phyloP scores from a whole-genome alignment of 2,888 invertebrate species.

The Frankliniella intonsa region DNA sequence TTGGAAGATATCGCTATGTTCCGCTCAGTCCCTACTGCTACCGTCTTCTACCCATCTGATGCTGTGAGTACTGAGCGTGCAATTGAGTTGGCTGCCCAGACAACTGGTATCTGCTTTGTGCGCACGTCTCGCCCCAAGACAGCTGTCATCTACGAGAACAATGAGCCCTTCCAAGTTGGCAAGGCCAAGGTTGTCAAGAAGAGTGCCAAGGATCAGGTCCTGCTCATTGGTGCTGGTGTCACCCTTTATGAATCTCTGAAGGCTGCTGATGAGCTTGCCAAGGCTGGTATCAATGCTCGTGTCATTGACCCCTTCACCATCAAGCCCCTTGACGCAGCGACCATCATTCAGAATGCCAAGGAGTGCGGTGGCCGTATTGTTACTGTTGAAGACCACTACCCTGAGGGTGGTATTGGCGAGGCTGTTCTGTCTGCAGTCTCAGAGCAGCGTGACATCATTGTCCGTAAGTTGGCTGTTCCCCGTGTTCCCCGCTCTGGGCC shows the following conservation, averaged over 20 bases:
- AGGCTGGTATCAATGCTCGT: constrained; percentile 67
- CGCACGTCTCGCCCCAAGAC: constrained; percentile 92
- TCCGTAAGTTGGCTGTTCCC: constrained; percentile 74
- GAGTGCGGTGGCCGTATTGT: constrained; percentile 76
- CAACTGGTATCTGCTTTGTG: constrained; percentile 90
- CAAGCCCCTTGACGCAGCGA: constrained; percentile 84
- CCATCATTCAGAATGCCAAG: constrained; percentile 69
- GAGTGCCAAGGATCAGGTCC: constrained; percentile 69
- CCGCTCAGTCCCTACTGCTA: constrained; percentile 75
- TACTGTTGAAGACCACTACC: constrained; percentile 97
- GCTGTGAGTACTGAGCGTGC: constrained; percentile 93
- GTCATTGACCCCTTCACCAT: constrained; percentile 94
- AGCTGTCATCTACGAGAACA: constrained; percentile 76
- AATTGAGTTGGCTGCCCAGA: constrained; percentile 93
- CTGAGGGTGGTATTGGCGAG: constrained; percentile 93
- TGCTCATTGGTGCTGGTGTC: constrained; percentile 89
- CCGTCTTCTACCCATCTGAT: constrained; percentile 72
- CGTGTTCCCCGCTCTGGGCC: constrained; percentile 91
- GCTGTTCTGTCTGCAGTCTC: constrained; percentile 82
- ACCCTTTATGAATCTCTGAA: constrained; percentile 86
- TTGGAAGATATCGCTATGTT: constrained; percentile 97
- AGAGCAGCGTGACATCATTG: constrained; percentile 61
- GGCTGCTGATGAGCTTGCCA: constrained; percentile 71
- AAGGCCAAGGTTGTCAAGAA: constrained; percentile 74
- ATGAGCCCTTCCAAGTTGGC: constrained; percentile 76